Evolutionary conservation across 2,797 vertebrate species (phyloP), one percentile per base, ranked within the genome.

Genomic region (Allobates femoralis): DNA sequence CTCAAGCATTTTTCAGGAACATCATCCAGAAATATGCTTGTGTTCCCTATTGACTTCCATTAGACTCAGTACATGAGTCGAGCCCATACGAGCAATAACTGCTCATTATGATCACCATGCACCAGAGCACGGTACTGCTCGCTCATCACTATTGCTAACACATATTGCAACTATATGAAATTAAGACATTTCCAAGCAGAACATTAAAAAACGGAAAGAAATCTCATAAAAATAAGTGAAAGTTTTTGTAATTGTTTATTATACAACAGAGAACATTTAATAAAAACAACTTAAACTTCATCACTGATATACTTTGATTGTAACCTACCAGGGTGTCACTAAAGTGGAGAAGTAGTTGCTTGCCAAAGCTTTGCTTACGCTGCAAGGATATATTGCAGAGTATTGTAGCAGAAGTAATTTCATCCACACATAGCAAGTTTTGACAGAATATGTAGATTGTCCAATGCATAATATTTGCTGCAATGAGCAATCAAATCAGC

Each of bases 381-480:
- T 32, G 19, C 75, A 32, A 77, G 28, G 28, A 76, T 76, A 53
- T 77, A 77, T 77, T 32, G n/a, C 34, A 56, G 75, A 30, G 37
- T 53, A 46, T n/a, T 69, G 10, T n/a, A 66, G 58, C 81, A 58
- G 56, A 86, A 81, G 71, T 75, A 53, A 86, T 86, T 64, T 64
- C 69, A 55, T 86, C 71, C 46, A 64, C 46, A 81, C 69, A 67
- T 30, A 50, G 46, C 50, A 37, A 56, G 46, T 12, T 55, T 75
- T 19, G 41, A 55, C 55, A 75, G 56, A 84, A 84, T 84, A 85
- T 71, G 74, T 85, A 88, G 84, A 53, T 37, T 76, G 88, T 84
- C 90, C 92, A 90, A 90, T 51, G 62, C n/a, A 16, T 23, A 86
- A 84, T 84, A 85, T 74, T 91, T 56, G 64, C 14, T 30, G 67